Evolutionary conservation across 1,140 invertebrate genomes (phyloP).

Genomic region (Drosophila albomicans): DNA sequence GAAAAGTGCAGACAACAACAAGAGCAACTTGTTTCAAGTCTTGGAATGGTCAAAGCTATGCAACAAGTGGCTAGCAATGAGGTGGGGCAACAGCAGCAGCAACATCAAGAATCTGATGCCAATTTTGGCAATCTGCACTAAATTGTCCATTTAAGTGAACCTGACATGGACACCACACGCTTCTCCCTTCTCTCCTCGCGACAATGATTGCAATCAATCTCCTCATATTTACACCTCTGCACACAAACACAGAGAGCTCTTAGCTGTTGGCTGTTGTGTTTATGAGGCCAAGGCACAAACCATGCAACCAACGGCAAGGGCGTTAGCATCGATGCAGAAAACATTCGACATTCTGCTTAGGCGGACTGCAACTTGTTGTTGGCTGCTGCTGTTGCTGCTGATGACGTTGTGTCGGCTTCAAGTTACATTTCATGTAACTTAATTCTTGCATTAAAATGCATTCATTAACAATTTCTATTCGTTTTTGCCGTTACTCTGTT

Average conservation of each 20-base stretch:
- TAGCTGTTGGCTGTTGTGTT: slow-evolving; percentile 29
- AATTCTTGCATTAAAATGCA: slow-evolving; percentile 81
- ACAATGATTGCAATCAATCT: slow-evolving; percentile 75
- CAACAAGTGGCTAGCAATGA: slow-evolving; percentile 62
- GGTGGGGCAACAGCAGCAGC: slow-evolving; percentile 35
- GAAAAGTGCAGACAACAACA: slow-evolving; percentile 61
- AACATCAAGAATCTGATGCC: slow-evolving; percentile 63
- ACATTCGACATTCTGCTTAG: slow-evolving; percentile 60
- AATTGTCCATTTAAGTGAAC: slow-evolving; percentile 78
- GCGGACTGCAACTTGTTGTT: slow-evolving; percentile 51
- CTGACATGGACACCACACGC: slow-evolving; percentile 43
- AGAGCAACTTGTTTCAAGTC: slow-evolving; percentile 59
- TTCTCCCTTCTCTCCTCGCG: background rate
- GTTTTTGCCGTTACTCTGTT: slow-evolving; percentile 16
- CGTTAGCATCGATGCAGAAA: slow-evolving; percentile 76
- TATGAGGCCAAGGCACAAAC: slow-evolving; percentile 76
- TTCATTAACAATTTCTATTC: slow-evolving; percentile 70
- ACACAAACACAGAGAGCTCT: slow-evolving; percentile 1
- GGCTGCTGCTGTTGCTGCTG: slow-evolving; percentile 21
- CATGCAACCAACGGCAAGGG: slow-evolving; percentile 58
- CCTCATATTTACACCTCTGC: slow-evolving; percentile 68
- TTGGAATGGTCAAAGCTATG: slow-evolving; percentile 75
- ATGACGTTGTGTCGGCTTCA: slow-evolving; percentile 52
- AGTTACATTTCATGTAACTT: slow-evolving; percentile 79
- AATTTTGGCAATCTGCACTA: slow-evolving; percentile 80